Evolutionary conservation across 2,888 invertebrate species (phyloP).

Genomic region (Dyspetes luteomarginatus): DNA sequence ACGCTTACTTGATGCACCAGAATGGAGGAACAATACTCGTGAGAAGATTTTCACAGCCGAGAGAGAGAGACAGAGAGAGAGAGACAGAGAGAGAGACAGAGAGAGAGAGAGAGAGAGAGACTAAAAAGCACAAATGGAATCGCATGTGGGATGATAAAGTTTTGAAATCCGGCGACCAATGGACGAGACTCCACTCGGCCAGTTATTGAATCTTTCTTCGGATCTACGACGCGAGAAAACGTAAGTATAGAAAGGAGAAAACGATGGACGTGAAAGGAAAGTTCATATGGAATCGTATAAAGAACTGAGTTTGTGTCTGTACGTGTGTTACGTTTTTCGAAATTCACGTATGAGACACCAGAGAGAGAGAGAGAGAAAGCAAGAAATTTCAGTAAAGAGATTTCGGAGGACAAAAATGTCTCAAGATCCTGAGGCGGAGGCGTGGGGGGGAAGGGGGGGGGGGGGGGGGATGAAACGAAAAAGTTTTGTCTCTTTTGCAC

Average conservation of each 20-base stretch:
- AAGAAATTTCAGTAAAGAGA: conserved; percentile 5
- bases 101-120: conserved; percentile 9
- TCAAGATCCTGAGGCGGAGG: background rate
- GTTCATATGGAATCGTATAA: conserved; percentile 40
- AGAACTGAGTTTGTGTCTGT: conserved; percentile 4
- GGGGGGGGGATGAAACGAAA: background rate
- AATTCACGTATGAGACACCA: conserved; percentile 24
- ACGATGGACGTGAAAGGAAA: conserved; percentile 59
- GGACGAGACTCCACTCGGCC: conserved; percentile 47
- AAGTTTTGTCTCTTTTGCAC: background rate
- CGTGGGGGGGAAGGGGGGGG: background rate
- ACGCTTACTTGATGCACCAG: background rate
- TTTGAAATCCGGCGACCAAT: conserved; percentile 45
- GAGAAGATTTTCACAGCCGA: background rate
- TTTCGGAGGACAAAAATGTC: background rate
- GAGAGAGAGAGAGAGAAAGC: background rate
- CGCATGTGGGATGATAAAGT: conserved; percentile 51
- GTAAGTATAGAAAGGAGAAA: conserved; percentile 9
- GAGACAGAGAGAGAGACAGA: background rate
- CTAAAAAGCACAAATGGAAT: conserved; percentile 28
- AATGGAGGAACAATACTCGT: background rate
- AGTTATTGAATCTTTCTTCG: conserved; percentile 56
- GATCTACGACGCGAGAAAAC: conserved; percentile 18
- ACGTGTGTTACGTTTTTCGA: conserved; percentile 1
- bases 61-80: background rate